Percentiles rank a stretch among this genome's conserved stretches.
Conservation (phyloP, 2,888 invertebrate genomes). For the Zygaena filipendulae region DNA sequence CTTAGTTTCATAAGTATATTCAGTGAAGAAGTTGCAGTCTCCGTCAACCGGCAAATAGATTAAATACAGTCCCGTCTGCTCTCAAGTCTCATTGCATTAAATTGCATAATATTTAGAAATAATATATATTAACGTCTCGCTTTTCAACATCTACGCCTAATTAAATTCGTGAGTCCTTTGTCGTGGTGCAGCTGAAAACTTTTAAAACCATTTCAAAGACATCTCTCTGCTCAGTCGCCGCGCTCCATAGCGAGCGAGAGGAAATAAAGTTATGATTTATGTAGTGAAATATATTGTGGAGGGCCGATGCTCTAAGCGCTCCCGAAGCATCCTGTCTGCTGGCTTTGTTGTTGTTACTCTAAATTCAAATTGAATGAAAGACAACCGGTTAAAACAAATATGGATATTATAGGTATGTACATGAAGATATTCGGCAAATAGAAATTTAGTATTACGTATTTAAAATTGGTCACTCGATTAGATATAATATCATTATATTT, state of each 20-base stretch:
- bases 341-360: conserved; percentile 4
- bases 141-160: conserved; percentile 43
- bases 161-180: conserved; percentile 58
- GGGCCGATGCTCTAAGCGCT: conserved; percentile 32
- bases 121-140: conserved; percentile 32
- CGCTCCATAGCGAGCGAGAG: conserved; percentile 50
- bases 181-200: conserved; percentile 46
- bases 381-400: conserved; percentile 5
- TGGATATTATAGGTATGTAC: no score
- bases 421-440: no score
- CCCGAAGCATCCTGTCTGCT: conserved; percentile 6
- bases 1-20: no score
- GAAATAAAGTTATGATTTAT: conserved; percentile 68
- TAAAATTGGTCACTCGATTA: no score
- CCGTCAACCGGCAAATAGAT: no score
- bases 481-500: no score
- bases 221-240: conserved; percentile 38
- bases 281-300: conserved; percentile 57
- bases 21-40: no score
- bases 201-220: conserved; percentile 61
- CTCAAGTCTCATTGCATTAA: no score
- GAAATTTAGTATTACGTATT: no score
- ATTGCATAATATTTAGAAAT: conserved; percentile 37
- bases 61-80: no score
- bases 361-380: conserved; percentile 8